Percentiles rank a stretch among this genome's conserved stretches.
These are phyloP conservation scores for Pterostichus niger DNA, from an alignment of 2,888 invertebrate genomes.

Conservation along the genomic window DNA sequence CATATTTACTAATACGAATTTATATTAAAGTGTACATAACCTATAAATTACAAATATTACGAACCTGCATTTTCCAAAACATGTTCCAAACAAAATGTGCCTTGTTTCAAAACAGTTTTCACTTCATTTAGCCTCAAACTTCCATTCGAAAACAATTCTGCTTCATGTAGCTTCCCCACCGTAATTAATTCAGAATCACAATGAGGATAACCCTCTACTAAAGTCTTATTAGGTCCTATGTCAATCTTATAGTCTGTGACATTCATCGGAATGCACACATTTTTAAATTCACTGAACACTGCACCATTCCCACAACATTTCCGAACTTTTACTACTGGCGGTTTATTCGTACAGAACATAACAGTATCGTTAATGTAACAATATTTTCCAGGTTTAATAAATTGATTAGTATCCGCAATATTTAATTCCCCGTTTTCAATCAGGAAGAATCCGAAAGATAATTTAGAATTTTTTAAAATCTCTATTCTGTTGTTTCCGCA, in stretches of 20 bases:
- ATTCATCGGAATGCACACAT: constrained; percentile 77
- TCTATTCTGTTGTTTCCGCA: constrained; percentile 74
- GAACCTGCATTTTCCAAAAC: constrained; percentile 76
- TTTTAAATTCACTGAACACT: constrained; percentile 80
- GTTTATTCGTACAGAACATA: constrained; percentile 80
- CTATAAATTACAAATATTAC: neutral
- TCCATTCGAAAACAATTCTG: constrained; percentile 79
- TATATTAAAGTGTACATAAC: too few relatives aligned
- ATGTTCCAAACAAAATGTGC: constrained; percentile 77
- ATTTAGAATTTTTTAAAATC: constrained; percentile 1
- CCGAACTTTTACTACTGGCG: constrained; percentile 75
- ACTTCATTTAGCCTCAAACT: constrained; percentile 78
- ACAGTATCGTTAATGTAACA: constrained; percentile 85
- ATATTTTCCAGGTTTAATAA: constrained; percentile 79
- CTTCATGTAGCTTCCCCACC: constrained; percentile 80
- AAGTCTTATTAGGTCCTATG: constrained; percentile 72
- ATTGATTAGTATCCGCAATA: constrained; percentile 5
- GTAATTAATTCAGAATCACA: constrained; percentile 80
- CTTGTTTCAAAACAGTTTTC: constrained; percentile 75
- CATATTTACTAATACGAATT: too few relatives aligned
- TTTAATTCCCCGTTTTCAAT: constrained; percentile 81
- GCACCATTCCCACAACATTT: constrained; percentile 87
- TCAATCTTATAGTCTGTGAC: constrained; percentile 72
- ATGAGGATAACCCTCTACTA: constrained; percentile 73
- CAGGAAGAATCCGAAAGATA: constrained; percentile 16